These are phyloP conservation scores for Premnoplex brunnescens DNA, from an alignment of 2,797 vertebrate species.

Conservation along the genomic window DNA sequence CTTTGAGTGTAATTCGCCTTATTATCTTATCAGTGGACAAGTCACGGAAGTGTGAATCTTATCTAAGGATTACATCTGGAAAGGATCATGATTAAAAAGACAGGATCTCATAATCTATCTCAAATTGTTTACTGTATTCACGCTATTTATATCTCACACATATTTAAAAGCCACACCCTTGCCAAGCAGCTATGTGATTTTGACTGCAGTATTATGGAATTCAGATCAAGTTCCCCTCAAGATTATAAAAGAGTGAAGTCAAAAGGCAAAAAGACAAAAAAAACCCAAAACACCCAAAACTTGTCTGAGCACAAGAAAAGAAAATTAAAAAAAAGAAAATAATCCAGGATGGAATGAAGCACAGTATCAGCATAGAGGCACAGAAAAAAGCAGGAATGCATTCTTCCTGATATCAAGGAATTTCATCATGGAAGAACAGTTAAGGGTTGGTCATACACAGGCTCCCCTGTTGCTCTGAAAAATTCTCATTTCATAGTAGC, in stretches of 20 bases:
- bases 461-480: not conserved
- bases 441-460: not conserved
- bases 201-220: not conserved
- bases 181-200: not conserved
- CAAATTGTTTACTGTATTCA: not conserved
- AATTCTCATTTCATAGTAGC: not conserved
- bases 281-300: not conserved
- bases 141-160: not conserved
- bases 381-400: not conserved
- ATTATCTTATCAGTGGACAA: slow-evolving; percentile 30
- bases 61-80: not conserved
- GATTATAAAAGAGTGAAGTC: not conserved
- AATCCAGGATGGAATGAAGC: slow-evolving; percentile 16
- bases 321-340: not conserved
- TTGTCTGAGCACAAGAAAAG: not conserved
- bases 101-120: not conserved
- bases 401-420: not conserved
- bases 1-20: slow-evolving; percentile 26
- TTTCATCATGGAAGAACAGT: not conserved
- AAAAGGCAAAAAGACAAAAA: not conserved
- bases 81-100: slow-evolving; percentile 20
- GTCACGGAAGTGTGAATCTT: not conserved
- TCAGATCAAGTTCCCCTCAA: too few species aligned
- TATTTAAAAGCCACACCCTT: not conserved
- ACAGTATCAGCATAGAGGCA: not conserved